Conservation (phyloP, 2,113 vertebrate species). For the Melospiza melodia region DNA sequence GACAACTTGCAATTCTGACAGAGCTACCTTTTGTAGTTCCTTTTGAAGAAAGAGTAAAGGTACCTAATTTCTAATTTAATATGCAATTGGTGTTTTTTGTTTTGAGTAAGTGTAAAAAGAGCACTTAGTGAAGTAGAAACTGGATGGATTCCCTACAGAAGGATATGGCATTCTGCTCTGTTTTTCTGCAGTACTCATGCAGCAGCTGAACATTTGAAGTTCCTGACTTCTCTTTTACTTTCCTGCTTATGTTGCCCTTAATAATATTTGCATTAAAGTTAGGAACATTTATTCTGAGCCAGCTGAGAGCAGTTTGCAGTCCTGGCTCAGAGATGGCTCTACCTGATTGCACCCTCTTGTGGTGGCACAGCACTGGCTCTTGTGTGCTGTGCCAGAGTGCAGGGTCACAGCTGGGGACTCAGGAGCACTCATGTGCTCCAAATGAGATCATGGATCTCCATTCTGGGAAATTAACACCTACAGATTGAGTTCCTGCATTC, state of each 20-base stretch:
- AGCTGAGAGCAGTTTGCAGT: not conserved
- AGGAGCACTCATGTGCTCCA: not conserved
- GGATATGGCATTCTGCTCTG: not conserved
- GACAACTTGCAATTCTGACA: slow-evolving; percentile 95
- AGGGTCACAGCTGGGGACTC: not conserved
- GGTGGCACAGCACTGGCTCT: not conserved
- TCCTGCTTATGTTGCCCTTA: not conserved
- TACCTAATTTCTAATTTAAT: slow-evolving; percentile 58
- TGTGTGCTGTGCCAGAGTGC: not conserved
- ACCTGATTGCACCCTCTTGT: not conserved
- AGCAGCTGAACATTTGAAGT: not conserved
- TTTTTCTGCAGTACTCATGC: not conserved
- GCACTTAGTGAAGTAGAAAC: not conserved
- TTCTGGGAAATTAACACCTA: not conserved
- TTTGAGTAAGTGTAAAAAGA: not conserved
- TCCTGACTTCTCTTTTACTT: not conserved
- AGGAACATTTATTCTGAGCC: not conserved
- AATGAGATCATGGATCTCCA: not conserved
- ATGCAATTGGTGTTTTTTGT: not conserved
- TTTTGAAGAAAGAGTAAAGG: slow-evolving; percentile 99
- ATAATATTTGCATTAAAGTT: not conserved
- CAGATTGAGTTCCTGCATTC: not conserved
- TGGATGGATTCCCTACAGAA: not conserved
- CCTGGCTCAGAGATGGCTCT: not conserved
- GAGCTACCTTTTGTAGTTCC: slow-evolving; percentile 97